A percentile compares a stretch with the other conserved stretches of the same genome.
phyloP scores from a whole-genome alignment of 1,140 invertebrate genomes.

The Lepidurus packardi region DNA sequence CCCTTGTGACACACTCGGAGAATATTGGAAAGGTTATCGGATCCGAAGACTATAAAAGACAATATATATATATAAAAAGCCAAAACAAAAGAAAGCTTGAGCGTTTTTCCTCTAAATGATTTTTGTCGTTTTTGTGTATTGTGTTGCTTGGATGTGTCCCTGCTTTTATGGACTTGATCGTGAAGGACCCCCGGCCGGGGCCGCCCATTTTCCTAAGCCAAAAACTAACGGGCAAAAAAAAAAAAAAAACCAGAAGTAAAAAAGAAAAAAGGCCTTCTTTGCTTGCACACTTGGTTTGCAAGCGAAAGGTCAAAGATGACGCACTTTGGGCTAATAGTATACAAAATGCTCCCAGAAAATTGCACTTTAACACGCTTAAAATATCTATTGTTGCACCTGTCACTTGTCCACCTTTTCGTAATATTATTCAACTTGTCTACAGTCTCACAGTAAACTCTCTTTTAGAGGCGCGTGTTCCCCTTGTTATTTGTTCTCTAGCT shows the following conservation, averaged over 20 bases:
- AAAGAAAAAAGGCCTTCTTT: not conserved
- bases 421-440: too few species aligned
- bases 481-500: too few species aligned
- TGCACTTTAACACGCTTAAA: not conserved
- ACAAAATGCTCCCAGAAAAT: not conserved
- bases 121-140: not conserved
- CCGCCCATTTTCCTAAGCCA: slow-evolving; percentile 7
- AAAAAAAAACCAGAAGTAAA: too few species aligned
- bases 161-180: slow-evolving; percentile 9
- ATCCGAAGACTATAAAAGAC: not conserved
- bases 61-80: too few species aligned
- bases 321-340: not conserved
- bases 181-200: not conserved
- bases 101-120: not conserved
- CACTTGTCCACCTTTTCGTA: not conserved
- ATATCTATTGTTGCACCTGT: slow-evolving; percentile 11
- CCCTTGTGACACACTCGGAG: not conserved
- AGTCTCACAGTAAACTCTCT: too few species aligned
- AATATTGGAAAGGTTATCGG: not conserved
- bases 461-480: too few species aligned
- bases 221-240: not conserved
- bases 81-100: too few species aligned
- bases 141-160: not conserved
- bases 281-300: not conserved
- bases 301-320: slow-evolving; percentile 14